phyloP scores from a whole-genome alignment of 2,113 vertebrate species.

The Okapia johnstoni region DNA sequence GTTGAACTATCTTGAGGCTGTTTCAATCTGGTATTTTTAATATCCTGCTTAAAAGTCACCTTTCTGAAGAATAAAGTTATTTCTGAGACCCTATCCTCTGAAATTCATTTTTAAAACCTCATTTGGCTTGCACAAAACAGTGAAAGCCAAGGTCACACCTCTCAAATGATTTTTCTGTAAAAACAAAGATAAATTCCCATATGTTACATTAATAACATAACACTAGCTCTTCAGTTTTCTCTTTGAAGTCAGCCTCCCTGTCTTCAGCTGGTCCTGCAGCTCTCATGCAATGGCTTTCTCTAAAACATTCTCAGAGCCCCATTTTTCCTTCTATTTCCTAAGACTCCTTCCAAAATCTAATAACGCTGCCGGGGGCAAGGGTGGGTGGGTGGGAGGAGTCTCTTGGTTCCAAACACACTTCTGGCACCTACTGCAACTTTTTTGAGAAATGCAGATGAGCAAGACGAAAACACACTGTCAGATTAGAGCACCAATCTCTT shows the following conservation, averaged over 20 bases:
- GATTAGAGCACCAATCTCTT: neutral
- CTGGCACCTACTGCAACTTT: neutral
- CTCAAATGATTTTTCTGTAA: slow-evolving; percentile 26
- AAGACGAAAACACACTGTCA: neutral
- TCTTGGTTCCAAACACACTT: neutral
- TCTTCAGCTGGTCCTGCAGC: neutral
- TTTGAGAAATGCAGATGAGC: neutral
- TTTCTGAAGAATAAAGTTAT: slow-evolving; percentile 52
- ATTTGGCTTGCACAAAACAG: slow-evolving; percentile 27
- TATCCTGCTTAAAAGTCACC: slow-evolving; percentile 54
- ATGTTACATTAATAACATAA: neutral
- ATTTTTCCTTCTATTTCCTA: neutral
- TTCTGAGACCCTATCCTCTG: neutral
- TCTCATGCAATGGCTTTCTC: neutral
- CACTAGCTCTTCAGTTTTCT: neutral
- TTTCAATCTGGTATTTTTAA: slow-evolving; percentile 44
- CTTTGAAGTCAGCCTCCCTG: neutral
- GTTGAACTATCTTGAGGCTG: neutral
- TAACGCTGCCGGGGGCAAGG: accelerated
- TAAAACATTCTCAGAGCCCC: neutral
- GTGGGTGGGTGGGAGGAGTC: neutral
- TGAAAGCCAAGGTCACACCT: slow-evolving; percentile 46
- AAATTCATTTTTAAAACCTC: slow-evolving; percentile 50
- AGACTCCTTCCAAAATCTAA: neutral
- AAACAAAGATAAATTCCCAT: slow-evolving; percentile 29